These are phyloP conservation scores for Nomada fucata DNA, from an alignment of 2,888 invertebrate species.

Conservation along the genomic window DNA sequence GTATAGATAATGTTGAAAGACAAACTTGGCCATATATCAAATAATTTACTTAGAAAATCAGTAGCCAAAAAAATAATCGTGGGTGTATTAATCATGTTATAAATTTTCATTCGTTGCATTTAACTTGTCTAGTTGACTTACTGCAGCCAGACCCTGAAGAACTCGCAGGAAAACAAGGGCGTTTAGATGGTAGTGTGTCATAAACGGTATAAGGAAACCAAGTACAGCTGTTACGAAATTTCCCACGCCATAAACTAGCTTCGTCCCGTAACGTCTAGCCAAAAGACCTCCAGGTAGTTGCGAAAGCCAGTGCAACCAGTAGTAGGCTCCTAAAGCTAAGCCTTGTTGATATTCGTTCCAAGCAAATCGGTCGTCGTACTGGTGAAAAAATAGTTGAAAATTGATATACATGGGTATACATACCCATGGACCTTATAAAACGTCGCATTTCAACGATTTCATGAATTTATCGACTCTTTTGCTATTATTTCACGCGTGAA, in stretches of 20 bases:
- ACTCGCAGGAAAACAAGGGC: conserved; percentile 87
- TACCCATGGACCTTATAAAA: too few species aligned
- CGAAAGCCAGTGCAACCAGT: conserved; percentile 89
- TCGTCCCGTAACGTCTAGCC: conserved; percentile 89
- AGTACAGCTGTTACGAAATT: conserved; percentile 88
- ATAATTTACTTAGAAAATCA: neutral
- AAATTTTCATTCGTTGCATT: neutral
- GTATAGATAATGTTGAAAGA: too few species aligned
- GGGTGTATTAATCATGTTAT: neutral
- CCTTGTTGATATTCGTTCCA: conserved; percentile 89
- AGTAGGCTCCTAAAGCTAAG: conserved; percentile 88
- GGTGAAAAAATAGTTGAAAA: conserved; percentile 22
- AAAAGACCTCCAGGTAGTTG: conserved; percentile 90
- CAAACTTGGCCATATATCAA: neutral
- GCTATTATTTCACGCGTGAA: too few species aligned
- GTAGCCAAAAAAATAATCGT: neutral
- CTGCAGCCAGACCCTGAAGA: conserved; percentile 89
- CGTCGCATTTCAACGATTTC: too few species aligned
- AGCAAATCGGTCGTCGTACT: conserved; percentile 82
- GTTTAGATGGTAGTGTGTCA: conserved; percentile 86
- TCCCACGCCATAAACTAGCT: conserved; percentile 88
- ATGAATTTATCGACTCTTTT: too few species aligned
- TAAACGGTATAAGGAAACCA: conserved; percentile 88
- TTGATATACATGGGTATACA: neutral
- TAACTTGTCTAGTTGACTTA: conserved; percentile 82